Base-by-base conservation (phyloP, 2,888 invertebrate species). In the Micoletzkya japonica region DNA sequence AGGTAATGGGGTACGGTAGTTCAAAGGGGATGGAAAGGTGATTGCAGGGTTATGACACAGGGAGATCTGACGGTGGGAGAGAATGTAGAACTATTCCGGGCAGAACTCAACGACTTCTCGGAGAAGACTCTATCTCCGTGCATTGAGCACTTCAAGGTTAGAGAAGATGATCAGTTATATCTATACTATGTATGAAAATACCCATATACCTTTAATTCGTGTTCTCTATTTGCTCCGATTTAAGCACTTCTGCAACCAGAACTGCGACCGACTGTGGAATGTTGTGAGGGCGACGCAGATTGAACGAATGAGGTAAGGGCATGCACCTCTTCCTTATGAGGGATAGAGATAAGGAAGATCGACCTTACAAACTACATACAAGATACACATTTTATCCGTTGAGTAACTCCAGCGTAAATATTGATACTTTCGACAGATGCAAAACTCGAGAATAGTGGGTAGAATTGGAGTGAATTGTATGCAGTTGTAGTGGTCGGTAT, bases 61-160 rank as follows among this genome's bases (percentile, higher is more conserved):
- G 32, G 50, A 1, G 69, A 52, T 60, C 59, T 30, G 2, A 28
- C 69, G 20, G 70, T 72, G 26, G 58, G 54, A n/a, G 75, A 78
- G 20, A 70, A 71, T 34, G 66, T 77, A 32, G 77, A 79, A 36
- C n/a, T 70, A 30, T 79, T 81, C 71, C 73, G 71, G 17, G 56
- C 67, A 1, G 61, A 74, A 36, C 64, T 83, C 14, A 77, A 77
- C 50, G 70, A 72, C 7, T 83, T 82, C 71, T 77, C 78, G 14
- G 82, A 82, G 50, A 72, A 81, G 63, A 71, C 73, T 37, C 73
- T 84, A 44, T 73, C 74, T n/a, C 84, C 84, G 17, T 81, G 82
- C 57, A 79, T 84, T 36, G 83, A 84, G 49, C 72, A 77, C 54
- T 84, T 82, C 75, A 84, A 84, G 73, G 76, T 75, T 26, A 1